Base-by-base conservation (phyloP, 1,140 invertebrate genomes). In the Tetragnatha versicolor region DNA sequence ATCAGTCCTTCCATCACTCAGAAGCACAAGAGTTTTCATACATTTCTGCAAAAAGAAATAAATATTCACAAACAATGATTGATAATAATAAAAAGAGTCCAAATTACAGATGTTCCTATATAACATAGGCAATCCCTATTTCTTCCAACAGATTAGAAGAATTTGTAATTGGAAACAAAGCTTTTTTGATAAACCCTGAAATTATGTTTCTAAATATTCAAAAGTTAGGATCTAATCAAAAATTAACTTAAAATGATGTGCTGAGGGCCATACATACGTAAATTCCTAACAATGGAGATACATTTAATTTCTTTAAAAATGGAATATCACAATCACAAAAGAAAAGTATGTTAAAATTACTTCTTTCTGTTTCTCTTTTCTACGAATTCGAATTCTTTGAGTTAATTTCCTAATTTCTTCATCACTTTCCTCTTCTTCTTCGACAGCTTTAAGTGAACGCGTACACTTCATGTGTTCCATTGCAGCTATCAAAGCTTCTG, bases 401-500 rank as follows among this genome's bases (percentile, higher is more conserved):
- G 91, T 90, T 27, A 92, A 84, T 82, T 88, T 84, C 65, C 89
- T 88, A 68, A 91, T 91, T 83, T 92, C 91, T 82, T 92, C 90
- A 82, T 92, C 91, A 69, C 89, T 91, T 69, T 91, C 90, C 37
- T 90, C 89, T 7, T 87, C 85, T 80, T 89, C 89, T 66, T 89
- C 87, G 7, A 81, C 80, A 17, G 86, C 79, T 47, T 85, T 81
- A 31, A 86, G 80, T 78, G 85, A 83, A 7, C 82, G 83, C 73
- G 88, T 87, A 58, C 85, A 89, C 78, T 89, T 89, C 3, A 87
- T 83, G 76, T 87, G 85, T 85, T 94, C 93, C 69, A 95, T 93
- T 39, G 92, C 93, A 55, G 92, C 89, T 82, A 95, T 94, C 82
- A 94, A 89, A 0, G 92, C 93, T 86, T 95, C 93, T 9, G 91